phyloP scores from a whole-genome alignment of 2,113 vertebrate species.

The Gulo gulo region DNA sequence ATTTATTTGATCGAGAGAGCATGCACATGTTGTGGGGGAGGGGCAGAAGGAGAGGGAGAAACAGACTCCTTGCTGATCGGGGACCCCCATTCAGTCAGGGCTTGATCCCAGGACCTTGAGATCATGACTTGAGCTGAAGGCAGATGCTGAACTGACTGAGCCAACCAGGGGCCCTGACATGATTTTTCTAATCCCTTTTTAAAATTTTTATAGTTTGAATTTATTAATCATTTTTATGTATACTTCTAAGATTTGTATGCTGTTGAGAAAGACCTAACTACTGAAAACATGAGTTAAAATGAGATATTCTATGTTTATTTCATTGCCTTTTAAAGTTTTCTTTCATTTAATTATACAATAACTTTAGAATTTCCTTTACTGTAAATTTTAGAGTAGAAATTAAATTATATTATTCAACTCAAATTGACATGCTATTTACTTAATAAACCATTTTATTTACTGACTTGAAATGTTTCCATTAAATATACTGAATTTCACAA shows the following conservation, averaged over 20 bases:
- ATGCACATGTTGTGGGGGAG: background rate
- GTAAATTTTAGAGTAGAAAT: background rate
- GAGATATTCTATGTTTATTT: background rate
- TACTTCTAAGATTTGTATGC: background rate
- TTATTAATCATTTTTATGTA: background rate
- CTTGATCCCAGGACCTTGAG: background rate
- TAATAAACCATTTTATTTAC: background rate
- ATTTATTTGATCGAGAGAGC: background rate
- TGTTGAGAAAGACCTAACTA: background rate
- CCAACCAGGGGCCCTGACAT: background rate
- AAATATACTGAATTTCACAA: background rate
- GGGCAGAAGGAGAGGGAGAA: background rate
- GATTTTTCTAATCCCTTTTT: background rate
- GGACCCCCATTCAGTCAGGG: background rate
- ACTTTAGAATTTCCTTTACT: background rate
- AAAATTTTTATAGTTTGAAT: background rate
- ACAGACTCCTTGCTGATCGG: background rate
- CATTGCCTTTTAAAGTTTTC: background rate
- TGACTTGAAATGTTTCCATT: background rate
- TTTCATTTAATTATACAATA: background rate
- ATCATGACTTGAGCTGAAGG: background rate
- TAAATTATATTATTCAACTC: background rate
- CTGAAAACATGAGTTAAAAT: background rate
- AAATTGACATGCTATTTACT: background rate
- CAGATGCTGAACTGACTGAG: background rate